Percentiles rank a stretch among this genome's conserved stretches.
Evolutionary conservation across 2,113 vertebrate species (phyloP).

Genomic region (Ranitomeya imitator): DNA sequence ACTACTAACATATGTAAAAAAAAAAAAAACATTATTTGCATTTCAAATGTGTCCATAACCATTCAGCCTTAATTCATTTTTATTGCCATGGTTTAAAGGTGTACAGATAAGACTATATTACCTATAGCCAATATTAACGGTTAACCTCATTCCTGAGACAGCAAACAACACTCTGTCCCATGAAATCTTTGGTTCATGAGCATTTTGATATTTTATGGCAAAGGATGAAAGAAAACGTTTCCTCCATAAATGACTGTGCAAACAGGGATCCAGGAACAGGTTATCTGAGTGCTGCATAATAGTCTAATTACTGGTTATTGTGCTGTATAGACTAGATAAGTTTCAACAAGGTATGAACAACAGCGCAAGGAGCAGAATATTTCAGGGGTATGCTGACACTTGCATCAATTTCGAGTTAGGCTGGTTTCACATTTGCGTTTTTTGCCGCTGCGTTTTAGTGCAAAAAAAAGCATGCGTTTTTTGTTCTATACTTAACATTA

Average conservation of each 20-base stretch:
- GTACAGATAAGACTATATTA: neutral
- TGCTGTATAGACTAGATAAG: neutral
- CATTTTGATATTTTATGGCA: neutral
- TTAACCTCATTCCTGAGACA: neutral
- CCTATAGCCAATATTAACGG: neutral
- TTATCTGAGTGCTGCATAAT: neutral
- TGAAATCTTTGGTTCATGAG: neutral
- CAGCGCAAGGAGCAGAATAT: too few species aligned
- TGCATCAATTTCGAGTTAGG: neutral
- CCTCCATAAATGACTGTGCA: constrained; percentile 2
- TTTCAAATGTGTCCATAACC: too few species aligned
- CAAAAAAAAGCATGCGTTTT: too few species aligned
- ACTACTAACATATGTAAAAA: too few species aligned
- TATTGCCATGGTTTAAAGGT: neutral
- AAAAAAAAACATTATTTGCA: too few species aligned
- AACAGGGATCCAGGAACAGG: neutral
- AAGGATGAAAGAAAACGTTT: constrained; percentile 1
- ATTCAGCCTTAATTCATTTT: neutral
- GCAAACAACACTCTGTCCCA: neutral
- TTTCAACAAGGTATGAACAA: neutral
- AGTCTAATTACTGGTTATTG: neutral
- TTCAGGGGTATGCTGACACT: neutral
- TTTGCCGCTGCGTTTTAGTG: too few species aligned
- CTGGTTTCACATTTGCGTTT: too few species aligned
- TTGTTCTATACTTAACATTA: too few species aligned